Conservation (phyloP, 2,888 invertebrate species). For the Drosophila rellima region DNA sequence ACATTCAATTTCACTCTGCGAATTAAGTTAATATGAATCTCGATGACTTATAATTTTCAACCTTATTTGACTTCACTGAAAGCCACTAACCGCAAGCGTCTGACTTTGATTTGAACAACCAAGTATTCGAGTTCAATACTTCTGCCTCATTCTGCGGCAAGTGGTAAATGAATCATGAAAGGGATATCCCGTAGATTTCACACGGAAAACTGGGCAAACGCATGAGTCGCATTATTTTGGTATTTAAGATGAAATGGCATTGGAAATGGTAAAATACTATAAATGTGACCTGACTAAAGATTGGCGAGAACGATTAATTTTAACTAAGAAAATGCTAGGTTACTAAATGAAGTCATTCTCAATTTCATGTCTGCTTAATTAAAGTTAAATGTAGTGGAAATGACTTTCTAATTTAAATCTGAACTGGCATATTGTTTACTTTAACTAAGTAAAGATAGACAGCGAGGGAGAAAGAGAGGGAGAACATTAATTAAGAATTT, state of each 20-base stretch:
- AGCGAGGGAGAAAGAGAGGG: background rate
- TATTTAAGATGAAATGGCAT: background rate
- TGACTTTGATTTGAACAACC: background rate
- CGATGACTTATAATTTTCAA: background rate
- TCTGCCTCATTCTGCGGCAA: background rate
- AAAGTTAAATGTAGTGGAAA: background rate
- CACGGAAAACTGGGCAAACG: background rate
- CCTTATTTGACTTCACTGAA: background rate
- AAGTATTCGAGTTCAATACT: background rate
- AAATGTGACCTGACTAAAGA: background rate
- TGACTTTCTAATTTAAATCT: background rate
- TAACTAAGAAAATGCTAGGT: too few species aligned
- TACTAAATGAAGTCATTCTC: too few species aligned
- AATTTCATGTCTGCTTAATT: background rate
- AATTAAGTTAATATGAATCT: conserved; percentile 1
- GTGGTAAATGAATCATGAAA: conserved; percentile 7
- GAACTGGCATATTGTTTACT: background rate
- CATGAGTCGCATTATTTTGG: too few species aligned
- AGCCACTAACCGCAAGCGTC: background rate
- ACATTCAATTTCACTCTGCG: background rate
- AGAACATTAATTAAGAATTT: background rate
- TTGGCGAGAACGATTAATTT: too few species aligned
- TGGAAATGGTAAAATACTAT: background rate
- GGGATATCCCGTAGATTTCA: background rate
- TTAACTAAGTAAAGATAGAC: background rate